Evolutionary conservation across 2,888 invertebrate species (phyloP).

Genomic region (Gymnoscelis rufifasciata): DNA sequence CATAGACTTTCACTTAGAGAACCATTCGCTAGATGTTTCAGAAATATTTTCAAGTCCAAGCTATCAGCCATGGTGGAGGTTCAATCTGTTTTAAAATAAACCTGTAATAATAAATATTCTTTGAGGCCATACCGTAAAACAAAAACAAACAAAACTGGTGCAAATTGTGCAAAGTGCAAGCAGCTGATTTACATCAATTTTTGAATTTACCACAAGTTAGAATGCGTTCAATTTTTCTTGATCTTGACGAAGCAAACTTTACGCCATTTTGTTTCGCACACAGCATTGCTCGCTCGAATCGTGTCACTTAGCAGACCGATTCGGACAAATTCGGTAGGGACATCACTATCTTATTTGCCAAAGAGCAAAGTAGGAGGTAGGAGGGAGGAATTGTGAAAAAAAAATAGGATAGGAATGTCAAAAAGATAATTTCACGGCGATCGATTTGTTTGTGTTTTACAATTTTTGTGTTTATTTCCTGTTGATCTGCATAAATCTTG

Average conservation of each 20-base stretch:
- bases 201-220: conserved; percentile 45
- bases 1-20: conserved; percentile 54
- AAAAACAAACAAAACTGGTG: no score
- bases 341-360: not conserved
- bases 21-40: conserved; percentile 60
- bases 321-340: not conserved
- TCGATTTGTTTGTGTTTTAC: conserved; percentile 14
- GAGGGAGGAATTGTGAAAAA: not conserved
- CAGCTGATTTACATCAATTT: not conserved
- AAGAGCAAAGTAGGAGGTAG: no score
- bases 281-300: no score
- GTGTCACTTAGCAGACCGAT: not conserved
- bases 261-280: no score
- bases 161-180: no score
- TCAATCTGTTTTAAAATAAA: no score
- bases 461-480: not conserved
- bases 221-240: conserved; percentile 33
- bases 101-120: no score
- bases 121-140: not conserved
- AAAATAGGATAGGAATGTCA: not conserved
- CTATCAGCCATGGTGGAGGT: conserved; percentile 43
- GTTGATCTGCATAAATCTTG: not conserved
- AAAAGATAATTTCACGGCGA: not conserved
- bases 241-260: not conserved
- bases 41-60: conserved; percentile 48